A percentile compares a stretch with the other conserved stretches of the same genome.
phyloP scores from a whole-genome alignment of 2,113 vertebrate species.

The Protobothrops flavoviridis region DNA sequence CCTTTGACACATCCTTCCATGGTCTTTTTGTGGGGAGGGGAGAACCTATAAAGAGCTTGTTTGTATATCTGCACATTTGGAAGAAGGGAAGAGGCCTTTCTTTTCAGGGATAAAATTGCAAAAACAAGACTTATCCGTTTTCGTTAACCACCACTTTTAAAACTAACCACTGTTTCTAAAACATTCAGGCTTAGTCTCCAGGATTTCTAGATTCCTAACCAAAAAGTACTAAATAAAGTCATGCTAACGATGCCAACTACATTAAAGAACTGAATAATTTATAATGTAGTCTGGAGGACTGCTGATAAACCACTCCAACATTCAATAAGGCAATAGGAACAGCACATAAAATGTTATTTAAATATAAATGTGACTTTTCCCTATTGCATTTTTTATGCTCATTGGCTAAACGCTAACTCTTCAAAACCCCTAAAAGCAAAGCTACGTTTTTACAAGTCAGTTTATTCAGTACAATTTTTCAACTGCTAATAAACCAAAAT shows the following conservation, averaged over 20 bases:
- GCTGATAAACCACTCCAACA: neutral
- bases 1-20: neutral
- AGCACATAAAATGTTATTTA: neutral
- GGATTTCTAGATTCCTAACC: neutral
- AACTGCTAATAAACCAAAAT: neutral
- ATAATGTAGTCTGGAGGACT: neutral
- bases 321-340: neutral
- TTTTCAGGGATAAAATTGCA: neutral
- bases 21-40: neutral
- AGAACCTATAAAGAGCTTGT: neutral
- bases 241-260: neutral
- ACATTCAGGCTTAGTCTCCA: neutral
- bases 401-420: neutral
- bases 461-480: neutral
- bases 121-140: neutral
- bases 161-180: neutral
- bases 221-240: conserved; percentile 5
- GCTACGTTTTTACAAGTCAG: neutral
- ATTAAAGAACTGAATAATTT: conserved; percentile 27
- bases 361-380: neutral
- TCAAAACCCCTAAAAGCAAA: neutral
- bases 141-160: conserved; percentile 10
- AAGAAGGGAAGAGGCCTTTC: neutral
- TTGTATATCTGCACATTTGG: neutral
- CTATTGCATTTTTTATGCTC: neutral